A percentile compares a stretch with the other conserved stretches of the same genome.
Conservation (phyloP, 2,113 vertebrate species). For the Oncorhynchus clarkii region DNA sequence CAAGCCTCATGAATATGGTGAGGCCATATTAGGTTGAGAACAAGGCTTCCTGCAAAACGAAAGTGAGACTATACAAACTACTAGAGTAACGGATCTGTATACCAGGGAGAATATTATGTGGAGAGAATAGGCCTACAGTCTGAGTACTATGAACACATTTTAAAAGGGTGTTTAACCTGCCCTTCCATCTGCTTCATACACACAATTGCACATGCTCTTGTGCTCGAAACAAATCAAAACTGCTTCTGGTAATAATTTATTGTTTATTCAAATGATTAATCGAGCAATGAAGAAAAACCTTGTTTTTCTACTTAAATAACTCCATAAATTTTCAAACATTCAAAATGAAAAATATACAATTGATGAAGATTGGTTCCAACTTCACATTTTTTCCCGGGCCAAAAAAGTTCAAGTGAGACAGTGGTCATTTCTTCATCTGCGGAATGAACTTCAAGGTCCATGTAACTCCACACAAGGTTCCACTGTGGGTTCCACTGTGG, state of each 20-base stretch:
- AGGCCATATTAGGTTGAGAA: no score
- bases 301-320: conserved; percentile 70
- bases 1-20: no score
- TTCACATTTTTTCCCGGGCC: conserved; percentile 40
- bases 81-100: no score
- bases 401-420: conserved; percentile 36
- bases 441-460: conserved; percentile 17
- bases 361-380: conserved; percentile 38
- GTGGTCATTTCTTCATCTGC: conserved; percentile 28
- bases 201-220: no score
- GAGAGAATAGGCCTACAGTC: no score
- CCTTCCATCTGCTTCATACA: no score
- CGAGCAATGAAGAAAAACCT: conserved; percentile 61
- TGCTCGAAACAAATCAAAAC: no score
- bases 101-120: no score
- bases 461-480: conserved; percentile 12
- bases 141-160: no score
- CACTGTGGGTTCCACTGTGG: neutral
- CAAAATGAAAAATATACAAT: conserved; percentile 71
- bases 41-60: no score
- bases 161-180: no score
- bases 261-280: conserved; percentile 76
- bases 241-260: conserved; percentile 56
- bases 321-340: conserved; percentile 65
- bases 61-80: no score